Evolutionary conservation across 2,113 vertebrate genomes (phyloP), one percentile per base, ranked within the genome.

Genomic region (Microcebus jonahi): DNA sequence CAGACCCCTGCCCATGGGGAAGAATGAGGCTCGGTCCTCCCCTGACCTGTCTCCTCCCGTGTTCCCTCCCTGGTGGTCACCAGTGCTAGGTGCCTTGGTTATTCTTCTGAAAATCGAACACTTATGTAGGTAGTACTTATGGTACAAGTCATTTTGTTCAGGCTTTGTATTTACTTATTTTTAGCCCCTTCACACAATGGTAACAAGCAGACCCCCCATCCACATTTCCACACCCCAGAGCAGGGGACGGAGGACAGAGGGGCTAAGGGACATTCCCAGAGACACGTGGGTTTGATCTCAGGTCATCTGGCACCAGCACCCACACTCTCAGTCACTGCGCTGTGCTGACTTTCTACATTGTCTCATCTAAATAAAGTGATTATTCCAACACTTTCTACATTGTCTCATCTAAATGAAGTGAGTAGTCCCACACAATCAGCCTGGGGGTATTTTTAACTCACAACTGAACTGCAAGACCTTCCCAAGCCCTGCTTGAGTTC

Each of bases 11-110:
- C 14, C n/a, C 8, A 7, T 5, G 27, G 4, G 42, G 9, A 45
- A 27, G 14, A 5, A 7, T 15, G 1, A 1, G 15, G 7, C 7
- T 67, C 6, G 5, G 4, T 3, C 4, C 15, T 81, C 63, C 29
- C 53, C 14, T 8, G n/a, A n/a, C 15, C n/a, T 50, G 31, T 39
- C 21, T 1, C 18, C 34, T 27, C 31, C 42, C 31, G 31, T 8
- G 9, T 48, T 0, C 29, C 29, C 10, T 61, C 61, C 39, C 83
- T 45, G 14, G 92, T 55, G 48, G 7, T 25, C 42, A 71, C 6
- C 27, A n/a, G 21, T 25, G 48, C 20, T 31, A 34, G 5, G 0
- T 11, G 14, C 65, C 53, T 36, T 68, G n/a, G 39, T 87, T 39
- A 57, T 70, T 57, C 61, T 61, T 71, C 76, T 53, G n/a, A 20